Evolutionary conservation across 2,888 invertebrate species (phyloP).

Genomic region (Camptogramma bilineatum): DNA sequence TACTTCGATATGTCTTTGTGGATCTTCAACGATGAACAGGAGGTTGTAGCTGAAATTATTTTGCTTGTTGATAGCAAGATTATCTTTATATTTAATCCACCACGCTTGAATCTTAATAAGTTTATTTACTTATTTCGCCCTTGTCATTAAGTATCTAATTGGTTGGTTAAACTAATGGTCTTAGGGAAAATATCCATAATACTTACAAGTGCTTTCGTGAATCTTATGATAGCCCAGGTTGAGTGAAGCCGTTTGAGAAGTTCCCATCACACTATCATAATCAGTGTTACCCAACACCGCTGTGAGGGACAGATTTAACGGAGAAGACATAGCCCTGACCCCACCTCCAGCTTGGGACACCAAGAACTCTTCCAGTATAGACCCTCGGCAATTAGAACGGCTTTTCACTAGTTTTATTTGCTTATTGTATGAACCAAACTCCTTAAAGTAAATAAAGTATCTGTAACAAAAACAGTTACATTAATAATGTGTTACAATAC

Average conservation of each 20-base stretch:
- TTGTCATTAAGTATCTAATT: too few species aligned
- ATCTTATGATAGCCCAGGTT: conserved; percentile 65
- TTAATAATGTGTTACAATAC: not conserved
- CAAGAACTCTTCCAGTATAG: conserved; percentile 75
- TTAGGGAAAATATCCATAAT: too few species aligned
- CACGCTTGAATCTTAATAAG: too few species aligned
- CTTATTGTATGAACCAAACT: conserved; percentile 81
- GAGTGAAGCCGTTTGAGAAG: conserved; percentile 57
- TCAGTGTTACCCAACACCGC: conserved; percentile 63
- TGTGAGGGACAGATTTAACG: conserved; percentile 63
- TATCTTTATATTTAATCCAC: too few species aligned
- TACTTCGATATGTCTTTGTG: conserved; percentile 77
- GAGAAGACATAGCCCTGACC: conserved; percentile 55
- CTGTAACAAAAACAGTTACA: conserved; percentile 58
- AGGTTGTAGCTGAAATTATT: conserved; percentile 66
- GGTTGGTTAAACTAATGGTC: too few species aligned
- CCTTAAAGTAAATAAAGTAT: conserved; percentile 84
- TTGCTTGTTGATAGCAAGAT: not conserved
- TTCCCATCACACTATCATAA: conserved; percentile 57
- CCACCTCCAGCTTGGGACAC: conserved; percentile 54
- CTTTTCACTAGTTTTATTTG: conserved; percentile 77
- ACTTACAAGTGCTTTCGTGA: conserved; percentile 76
- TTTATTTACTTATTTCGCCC: too few species aligned
- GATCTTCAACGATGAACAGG: conserved; percentile 75
- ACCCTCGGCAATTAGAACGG: conserved; percentile 78